Conservation (phyloP, 1,140 invertebrate genomes). For the Bombus difficillimus region DNA sequence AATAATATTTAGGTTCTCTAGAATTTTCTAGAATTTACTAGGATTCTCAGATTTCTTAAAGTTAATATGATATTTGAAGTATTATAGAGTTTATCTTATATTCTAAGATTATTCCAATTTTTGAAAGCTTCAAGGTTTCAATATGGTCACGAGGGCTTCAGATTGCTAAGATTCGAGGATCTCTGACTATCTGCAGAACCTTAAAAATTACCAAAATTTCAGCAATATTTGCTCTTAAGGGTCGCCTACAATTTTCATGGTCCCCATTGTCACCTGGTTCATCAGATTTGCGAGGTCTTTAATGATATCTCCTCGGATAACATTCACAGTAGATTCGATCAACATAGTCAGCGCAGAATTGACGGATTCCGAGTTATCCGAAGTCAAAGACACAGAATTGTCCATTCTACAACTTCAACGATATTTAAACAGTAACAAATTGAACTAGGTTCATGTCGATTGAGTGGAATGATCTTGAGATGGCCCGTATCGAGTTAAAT, state of each 20-base stretch:
- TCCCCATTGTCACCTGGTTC: not conserved
- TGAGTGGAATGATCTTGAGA: not conserved
- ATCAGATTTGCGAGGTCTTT: not conserved
- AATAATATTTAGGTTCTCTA: not conserved
- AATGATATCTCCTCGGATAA: not conserved
- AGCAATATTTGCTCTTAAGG: not conserved
- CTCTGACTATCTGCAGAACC: too few species aligned
- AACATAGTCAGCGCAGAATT: not conserved
- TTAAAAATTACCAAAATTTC: not conserved
- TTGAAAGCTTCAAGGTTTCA: not conserved
- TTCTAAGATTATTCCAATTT: not conserved
- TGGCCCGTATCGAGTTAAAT: not conserved
- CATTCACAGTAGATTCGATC: not conserved
- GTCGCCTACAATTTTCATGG: not conserved
- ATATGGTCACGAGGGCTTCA: accelerated
- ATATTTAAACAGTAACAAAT: not conserved
- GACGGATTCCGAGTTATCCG: not conserved
- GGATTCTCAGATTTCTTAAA: not conserved
- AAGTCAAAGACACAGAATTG: not conserved
- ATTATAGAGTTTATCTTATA: too few species aligned
- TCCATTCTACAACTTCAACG: not conserved
- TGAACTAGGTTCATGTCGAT: not conserved
- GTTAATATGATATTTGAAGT: not conserved
- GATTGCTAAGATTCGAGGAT: not conserved
- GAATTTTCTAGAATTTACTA: not conserved